Conservation (phyloP, 2,113 vertebrate species). For the Datnioides undecimradiatus region DNA sequence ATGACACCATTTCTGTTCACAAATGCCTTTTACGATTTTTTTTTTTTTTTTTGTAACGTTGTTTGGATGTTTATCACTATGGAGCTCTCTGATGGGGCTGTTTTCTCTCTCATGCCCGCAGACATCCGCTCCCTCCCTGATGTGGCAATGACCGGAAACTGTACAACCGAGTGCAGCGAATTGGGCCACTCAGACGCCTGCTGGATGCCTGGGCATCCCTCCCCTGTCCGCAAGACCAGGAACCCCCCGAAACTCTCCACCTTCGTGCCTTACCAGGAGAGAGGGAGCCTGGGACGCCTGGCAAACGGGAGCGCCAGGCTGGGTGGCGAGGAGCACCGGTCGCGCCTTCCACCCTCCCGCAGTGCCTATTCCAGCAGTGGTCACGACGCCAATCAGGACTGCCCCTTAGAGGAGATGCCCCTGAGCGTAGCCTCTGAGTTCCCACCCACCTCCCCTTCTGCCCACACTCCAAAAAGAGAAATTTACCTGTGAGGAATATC, state of each 20-base stretch:
- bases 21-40: conserved; percentile 62
- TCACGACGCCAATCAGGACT: conserved; percentile 95
- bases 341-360: conserved; percentile 96
- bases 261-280: conserved; percentile 99
- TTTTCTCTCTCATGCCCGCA: conserved; percentile 70
- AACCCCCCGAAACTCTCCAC: conserved; percentile 99
- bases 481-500: conserved; percentile 95
- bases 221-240: conserved; percentile 95
- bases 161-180: conserved; percentile 97
- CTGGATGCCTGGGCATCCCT: conserved; percentile 99
- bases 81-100: conserved; percentile 49
- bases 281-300: conserved; percentile 97
- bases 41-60: conserved; percentile 4
- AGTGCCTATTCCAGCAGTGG: conserved; percentile 99
- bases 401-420: conserved; percentile 97
- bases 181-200: conserved; percentile 98
- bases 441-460: conserved; percentile 90
- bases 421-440: conserved; percentile 97
- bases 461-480: conserved; percentile 96
- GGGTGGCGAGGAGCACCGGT: conserved; percentile 90
- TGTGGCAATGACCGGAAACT: conserved; percentile 99
- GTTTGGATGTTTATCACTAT: conserved; percentile 20
- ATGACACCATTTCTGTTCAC: conserved; percentile 74
- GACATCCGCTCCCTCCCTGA: conserved; percentile 98
- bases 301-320: conserved; percentile 95